phyloP scores from a whole-genome alignment of 1,140 invertebrate genomes.

The Dendroctonus valens region DNA sequence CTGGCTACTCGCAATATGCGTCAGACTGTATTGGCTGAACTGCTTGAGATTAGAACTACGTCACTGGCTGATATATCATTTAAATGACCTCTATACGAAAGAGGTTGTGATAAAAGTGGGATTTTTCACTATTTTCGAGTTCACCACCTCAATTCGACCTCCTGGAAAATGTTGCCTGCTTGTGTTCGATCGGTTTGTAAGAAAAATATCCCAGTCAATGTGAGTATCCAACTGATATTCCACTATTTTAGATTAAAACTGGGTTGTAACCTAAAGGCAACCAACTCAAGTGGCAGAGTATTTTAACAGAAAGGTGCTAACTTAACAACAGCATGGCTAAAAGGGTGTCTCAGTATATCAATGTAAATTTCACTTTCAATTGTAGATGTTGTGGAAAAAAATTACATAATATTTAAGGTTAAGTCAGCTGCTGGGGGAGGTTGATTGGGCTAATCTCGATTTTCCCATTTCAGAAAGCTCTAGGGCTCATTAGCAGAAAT shows the following conservation, averaged over 20 bases:
- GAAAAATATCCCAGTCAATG: conserved; percentile 31
- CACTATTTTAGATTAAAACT: conserved; percentile 29
- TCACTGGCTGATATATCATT: conserved; percentile 6
- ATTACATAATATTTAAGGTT: conserved; percentile 31
- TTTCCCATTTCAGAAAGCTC: conserved; percentile 36
- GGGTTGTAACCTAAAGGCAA: conserved; percentile 4
- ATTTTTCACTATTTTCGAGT: conserved; percentile 5
- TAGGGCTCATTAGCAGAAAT: conserved; percentile 52
- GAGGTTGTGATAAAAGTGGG: not conserved
- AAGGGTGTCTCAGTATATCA: conserved; percentile 33
- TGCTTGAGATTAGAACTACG: too few species aligned
- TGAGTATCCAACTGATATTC: conserved; percentile 33
- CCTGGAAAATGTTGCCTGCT: conserved; percentile 37
- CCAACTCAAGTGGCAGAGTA: not conserved
- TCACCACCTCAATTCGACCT: conserved; percentile 2
- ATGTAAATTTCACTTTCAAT: conserved; percentile 29
- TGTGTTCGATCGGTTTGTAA: conserved; percentile 38
- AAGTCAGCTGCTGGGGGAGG: not conserved
- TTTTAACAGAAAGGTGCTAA: conserved; percentile 17
- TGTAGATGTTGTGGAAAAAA: not conserved
- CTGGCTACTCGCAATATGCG: too few species aligned
- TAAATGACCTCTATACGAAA: conserved; percentile 29
- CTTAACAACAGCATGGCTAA: conserved; percentile 33
- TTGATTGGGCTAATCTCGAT: not conserved
- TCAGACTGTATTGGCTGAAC: too few species aligned